Conservation (phyloP, 2,888 invertebrate genomes). For the Odontocolon sp. region DNA sequence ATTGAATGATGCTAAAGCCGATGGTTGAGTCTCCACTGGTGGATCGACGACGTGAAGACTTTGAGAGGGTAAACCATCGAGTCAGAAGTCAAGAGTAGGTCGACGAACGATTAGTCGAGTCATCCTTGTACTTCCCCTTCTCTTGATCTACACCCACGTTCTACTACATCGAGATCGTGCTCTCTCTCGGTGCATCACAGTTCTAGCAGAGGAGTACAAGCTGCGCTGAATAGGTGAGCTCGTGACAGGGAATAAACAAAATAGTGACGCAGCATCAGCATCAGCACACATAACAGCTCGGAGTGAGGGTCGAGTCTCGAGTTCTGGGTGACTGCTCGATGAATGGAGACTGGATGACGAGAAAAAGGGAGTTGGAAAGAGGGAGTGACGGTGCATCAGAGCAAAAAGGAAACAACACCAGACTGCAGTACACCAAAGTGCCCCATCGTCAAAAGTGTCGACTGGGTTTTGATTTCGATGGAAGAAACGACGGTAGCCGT, state of each 20-base stretch:
- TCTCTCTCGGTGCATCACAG: constrained; percentile 52
- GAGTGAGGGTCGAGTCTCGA: constrained; percentile 19
- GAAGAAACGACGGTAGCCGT: constrained; percentile 68
- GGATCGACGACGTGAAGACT: constrained; percentile 37
- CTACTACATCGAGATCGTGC: constrained; percentile 16
- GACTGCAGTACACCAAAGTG: constrained; percentile 1
- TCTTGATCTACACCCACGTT: constrained; percentile 68
- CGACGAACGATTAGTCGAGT: constrained; percentile 63
- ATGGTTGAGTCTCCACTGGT: constrained; percentile 59
- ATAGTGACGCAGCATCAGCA: constrained; percentile 75
- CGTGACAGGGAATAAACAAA: constrained; percentile 75
- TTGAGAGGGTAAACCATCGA: constrained; percentile 42
- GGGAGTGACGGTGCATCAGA: constrained; percentile 13
- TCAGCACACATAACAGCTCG: constrained; percentile 1
- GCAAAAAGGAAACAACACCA: background rate
- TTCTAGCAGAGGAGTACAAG: constrained; percentile 50
- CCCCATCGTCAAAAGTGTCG: constrained; percentile 63
- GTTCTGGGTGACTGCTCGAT: constrained; percentile 40
- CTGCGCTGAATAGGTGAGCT: constrained; percentile 66
- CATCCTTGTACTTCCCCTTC: constrained; percentile 48
- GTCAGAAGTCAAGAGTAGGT: constrained; percentile 50
- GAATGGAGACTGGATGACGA: constrained; percentile 30
- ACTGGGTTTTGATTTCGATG: constrained; percentile 56
- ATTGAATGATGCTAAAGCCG: constrained; percentile 57
- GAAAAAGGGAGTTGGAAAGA: constrained; percentile 1